A percentile compares a stretch with the other conserved stretches of the same genome.
These are phyloP conservation scores for Diorhabda carinulata DNA, from an alignment of 1,140 invertebrate species.

Conservation along the genomic window DNA sequence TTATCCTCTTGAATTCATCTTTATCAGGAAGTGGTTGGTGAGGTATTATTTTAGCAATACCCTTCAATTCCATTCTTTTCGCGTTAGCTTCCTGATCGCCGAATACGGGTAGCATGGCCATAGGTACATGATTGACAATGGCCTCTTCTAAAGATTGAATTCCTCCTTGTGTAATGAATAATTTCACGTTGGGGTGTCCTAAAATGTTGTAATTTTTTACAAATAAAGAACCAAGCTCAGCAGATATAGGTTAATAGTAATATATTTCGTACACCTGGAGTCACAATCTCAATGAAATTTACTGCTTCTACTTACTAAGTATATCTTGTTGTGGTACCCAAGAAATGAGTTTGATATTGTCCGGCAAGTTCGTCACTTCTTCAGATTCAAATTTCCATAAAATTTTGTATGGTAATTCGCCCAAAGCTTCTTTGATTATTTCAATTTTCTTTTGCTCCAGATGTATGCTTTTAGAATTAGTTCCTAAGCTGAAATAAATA, in stretches of 20 bases:
- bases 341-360: conserved; percentile 55
- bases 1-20: background rate
- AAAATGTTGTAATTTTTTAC: background rate
- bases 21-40: background rate
- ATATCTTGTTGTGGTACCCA: conserved; percentile 59
- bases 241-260: too few species aligned
- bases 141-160: background rate
- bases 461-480: conserved; percentile 53
- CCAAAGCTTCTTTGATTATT: conserved; percentile 52
- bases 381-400: conserved; percentile 36
- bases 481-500: conserved; percentile 56
- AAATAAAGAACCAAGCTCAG: too few species aligned
- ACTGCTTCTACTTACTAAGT: conserved; percentile 24
- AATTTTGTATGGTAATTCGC: conserved; percentile 44
- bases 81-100: background rate
- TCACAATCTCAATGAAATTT: too few species aligned
- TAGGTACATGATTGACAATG: background rate
- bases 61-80: background rate
- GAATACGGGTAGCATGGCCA: background rate
- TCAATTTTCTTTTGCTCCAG: conserved; percentile 50
- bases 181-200: background rate
- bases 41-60: background rate
- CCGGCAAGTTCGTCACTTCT: conserved; percentile 49
- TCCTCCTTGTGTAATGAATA: background rate
- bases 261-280: too few species aligned